Percentiles rank a stretch among this genome's conserved stretches.
Conservation (phyloP, 2,888 invertebrate species). For the Euspilapteryx auroguttella region DNA sequence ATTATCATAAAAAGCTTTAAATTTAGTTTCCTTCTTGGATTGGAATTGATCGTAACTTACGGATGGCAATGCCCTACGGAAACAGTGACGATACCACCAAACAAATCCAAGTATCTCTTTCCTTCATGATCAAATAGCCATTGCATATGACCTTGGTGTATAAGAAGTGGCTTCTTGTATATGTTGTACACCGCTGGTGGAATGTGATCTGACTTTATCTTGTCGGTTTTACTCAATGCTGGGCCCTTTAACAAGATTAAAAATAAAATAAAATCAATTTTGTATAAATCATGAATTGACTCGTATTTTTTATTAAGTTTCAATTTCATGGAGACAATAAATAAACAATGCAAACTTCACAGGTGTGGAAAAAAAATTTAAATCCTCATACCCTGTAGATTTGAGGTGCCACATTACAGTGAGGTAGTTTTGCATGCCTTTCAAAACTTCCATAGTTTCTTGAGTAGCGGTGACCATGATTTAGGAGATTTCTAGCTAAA, state of each 20-base stretch:
- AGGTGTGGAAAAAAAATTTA: too few species aligned
- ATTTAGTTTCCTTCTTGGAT: too few species aligned
- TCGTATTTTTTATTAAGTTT: too few species aligned
- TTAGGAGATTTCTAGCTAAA: too few species aligned
- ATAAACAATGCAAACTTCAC: too few species aligned
- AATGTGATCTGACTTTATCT: conserved; percentile 64
- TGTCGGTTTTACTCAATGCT: conserved; percentile 57
- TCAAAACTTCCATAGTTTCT: too few species aligned
- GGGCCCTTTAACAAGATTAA: conserved; percentile 55
- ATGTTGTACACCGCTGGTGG: conserved; percentile 72
- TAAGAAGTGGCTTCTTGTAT: conserved; percentile 81
- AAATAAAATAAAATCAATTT: conserved; percentile 1
- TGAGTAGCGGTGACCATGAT: too few species aligned
- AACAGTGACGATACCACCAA: conserved; percentile 96
- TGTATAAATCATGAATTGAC: conserved; percentile 2
- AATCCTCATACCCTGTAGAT: too few species aligned
- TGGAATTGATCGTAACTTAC: conserved; percentile 59
- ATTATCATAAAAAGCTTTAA: too few species aligned
- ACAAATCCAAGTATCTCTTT: conserved; percentile 89
- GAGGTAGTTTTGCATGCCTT: too few species aligned
- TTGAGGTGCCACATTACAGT: too few species aligned
- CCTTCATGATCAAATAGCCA: conserved; percentile 90
- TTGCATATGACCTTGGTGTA: conserved; percentile 88
- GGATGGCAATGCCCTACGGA: conserved; percentile 98
- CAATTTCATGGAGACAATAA: too few species aligned